Conservation (phyloP, 1,140 invertebrate species). For the Drosophila serrata region DNA sequence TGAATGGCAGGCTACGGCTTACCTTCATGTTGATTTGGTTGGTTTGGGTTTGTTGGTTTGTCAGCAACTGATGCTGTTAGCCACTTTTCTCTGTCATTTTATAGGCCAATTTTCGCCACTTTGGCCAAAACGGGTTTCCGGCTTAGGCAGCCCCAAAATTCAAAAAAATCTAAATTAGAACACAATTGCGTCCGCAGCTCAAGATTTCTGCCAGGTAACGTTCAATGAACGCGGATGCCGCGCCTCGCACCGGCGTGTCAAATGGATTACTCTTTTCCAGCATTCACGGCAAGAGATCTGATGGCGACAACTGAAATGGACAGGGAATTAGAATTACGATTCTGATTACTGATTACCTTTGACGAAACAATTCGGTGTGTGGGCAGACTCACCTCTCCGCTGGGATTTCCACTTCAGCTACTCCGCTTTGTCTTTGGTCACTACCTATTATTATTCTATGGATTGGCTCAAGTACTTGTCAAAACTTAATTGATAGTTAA, state of each 20-base stretch:
- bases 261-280: conserved; percentile 76
- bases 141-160: conserved; percentile 56
- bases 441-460: not conserved
- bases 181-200: conserved; percentile 58
- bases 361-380: conserved; percentile 8
- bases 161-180: conserved; percentile 67
- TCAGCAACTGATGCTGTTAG: conserved; percentile 71
- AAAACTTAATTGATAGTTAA: conserved; percentile 22
- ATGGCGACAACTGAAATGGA: conserved; percentile 32
- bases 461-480: conserved; percentile 4
- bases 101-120: conserved; percentile 54
- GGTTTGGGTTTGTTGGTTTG: conserved; percentile 54
- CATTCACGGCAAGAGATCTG: conserved; percentile 29
- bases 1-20: not conserved
- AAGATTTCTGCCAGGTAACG: conserved; percentile 54
- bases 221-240: conserved; percentile 81
- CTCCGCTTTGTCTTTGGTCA: conserved; percentile 1
- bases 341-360: conserved; percentile 41
- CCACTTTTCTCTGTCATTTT: conserved; percentile 55
- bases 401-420: conserved; percentile 1
- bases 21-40: conserved; percentile 71
- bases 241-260: conserved; percentile 58
- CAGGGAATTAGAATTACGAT: conserved; percentile 46
- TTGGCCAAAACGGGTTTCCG: conserved; percentile 67
- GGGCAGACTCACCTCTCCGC: conserved; percentile 12